A percentile compares a stretch with the other conserved stretches of the same genome.
Conservation (phyloP, 2,888 invertebrate genomes). For the Drosophila fulvimacula region DNA sequence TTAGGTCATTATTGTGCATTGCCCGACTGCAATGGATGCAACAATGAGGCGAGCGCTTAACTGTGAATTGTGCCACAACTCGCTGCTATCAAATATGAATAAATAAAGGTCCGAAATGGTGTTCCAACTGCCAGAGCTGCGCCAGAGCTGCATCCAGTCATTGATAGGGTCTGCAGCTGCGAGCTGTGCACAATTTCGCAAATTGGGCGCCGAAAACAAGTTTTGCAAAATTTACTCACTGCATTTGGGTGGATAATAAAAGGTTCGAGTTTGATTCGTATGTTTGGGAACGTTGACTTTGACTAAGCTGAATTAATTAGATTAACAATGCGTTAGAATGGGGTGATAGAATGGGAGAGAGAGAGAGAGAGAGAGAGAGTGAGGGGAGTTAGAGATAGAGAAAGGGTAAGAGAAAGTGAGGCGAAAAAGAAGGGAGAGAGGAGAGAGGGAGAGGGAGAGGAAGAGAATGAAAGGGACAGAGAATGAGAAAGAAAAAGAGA, state of each 20-base stretch:
- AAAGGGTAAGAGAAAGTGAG: background rate
- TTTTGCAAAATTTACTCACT: background rate
- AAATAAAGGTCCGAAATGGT: constrained; percentile 31
- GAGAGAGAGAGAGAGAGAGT: background rate
- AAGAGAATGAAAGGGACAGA: background rate
- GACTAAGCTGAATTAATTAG: too few species aligned
- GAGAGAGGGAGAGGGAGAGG: background rate
- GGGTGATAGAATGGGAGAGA: background rate
- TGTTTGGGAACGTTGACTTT: too few species aligned
- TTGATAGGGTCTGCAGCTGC: background rate
- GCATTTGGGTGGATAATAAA: background rate
- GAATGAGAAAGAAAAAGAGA: background rate
- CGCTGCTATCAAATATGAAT: constrained; percentile 45
- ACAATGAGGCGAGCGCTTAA: constrained; percentile 36
- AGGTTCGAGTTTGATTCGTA: background rate
- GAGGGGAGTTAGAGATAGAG: background rate
- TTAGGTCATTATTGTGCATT: constrained; percentile 39
- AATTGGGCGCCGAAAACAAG: background rate
- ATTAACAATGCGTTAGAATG: background rate
- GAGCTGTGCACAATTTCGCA: background rate
- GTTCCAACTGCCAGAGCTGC: constrained; percentile 13
- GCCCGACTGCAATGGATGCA: constrained; percentile 23
- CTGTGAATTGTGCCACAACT: constrained; percentile 32
- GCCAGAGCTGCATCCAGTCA: background rate
- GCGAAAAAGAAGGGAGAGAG: background rate